Percentiles rank a stretch among this genome's conserved stretches.
These are phyloP conservation scores for Pseudoatta argentina DNA, from an alignment of 1,140 invertebrate genomes.

Conservation along the genomic window DNA sequence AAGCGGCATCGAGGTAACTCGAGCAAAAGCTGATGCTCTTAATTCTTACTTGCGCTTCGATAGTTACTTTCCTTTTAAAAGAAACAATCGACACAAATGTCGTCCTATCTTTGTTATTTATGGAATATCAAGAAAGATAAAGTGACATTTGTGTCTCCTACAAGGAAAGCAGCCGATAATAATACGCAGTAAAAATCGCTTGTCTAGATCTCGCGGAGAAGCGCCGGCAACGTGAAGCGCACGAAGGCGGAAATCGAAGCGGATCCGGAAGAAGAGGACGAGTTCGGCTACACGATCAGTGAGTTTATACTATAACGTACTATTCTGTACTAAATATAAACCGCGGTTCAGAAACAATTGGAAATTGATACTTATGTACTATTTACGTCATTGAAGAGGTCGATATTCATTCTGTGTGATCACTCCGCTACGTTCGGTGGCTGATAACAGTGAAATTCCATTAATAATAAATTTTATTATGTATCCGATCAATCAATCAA, in stretches of 20 bases:
- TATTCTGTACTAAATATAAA: conserved; percentile 20
- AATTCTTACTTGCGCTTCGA: too few species aligned
- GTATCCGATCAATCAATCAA: not conserved
- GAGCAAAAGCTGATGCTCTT: too few species aligned
- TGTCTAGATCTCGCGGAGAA: conserved; percentile 93
- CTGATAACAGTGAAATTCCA: not conserved
- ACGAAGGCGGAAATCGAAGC: conserved; percentile 92
- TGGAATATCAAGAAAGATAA: too few species aligned
- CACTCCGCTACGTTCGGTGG: not conserved
- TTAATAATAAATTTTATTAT: not conserved
- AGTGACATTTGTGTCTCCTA: too few species aligned
- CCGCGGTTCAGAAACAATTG: not conserved
- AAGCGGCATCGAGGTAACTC: conserved; percentile 91
- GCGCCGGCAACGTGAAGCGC: conserved; percentile 94
- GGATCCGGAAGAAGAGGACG: conserved; percentile 94
- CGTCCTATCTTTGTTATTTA: too few species aligned
- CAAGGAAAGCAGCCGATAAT: not conserved
- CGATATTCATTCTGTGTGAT: conserved; percentile 36
- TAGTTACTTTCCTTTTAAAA: too few species aligned
- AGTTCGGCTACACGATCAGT: conserved; percentile 97
- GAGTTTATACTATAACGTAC: conserved; percentile 85
- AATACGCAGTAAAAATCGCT: not conserved
- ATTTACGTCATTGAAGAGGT: not conserved
- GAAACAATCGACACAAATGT: too few species aligned
- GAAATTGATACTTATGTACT: conserved; percentile 47